Evolutionary conservation across 2,797 vertebrate species (phyloP).

Genomic region (Takifugu ocellatus): DNA sequence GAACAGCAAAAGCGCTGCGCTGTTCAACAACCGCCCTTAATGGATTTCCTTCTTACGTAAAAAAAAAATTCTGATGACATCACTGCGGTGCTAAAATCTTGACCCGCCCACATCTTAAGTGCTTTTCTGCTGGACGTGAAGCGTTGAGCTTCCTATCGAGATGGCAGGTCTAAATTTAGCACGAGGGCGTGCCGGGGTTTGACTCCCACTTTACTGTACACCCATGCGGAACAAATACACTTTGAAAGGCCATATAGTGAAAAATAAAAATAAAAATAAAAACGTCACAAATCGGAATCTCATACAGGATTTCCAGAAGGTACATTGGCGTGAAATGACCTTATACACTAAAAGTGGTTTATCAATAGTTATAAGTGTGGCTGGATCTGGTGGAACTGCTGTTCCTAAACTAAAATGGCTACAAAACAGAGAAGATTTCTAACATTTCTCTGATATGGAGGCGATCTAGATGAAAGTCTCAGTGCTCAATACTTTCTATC

Average conservation of each 20-base stretch:
- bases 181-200: constrained; percentile 28
- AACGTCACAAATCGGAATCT: neutral
- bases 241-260: constrained; percentile 43
- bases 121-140: constrained; percentile 56
- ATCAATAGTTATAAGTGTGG: too few relatives aligned
- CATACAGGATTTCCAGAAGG: too few relatives aligned
- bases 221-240: constrained; percentile 66
- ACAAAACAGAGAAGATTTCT: too few relatives aligned
- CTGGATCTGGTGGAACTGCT: neutral
- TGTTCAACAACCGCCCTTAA: constrained; percentile 58
- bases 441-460: too few relatives aligned
- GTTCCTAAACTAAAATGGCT: neutral
- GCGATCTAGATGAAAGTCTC: neutral
- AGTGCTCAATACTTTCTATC: constrained; percentile 6
- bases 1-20: constrained; percentile 61
- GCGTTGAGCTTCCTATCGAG: constrained; percentile 41
- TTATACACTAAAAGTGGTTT: too few relatives aligned
- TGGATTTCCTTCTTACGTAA: constrained; percentile 56
- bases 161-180: constrained; percentile 69
- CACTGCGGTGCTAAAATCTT: constrained; percentile 33
- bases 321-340: too few relatives aligned
- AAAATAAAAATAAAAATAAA: neutral
- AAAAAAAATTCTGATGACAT: constrained; percentile 40
- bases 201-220: constrained; percentile 63
- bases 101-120: constrained; percentile 59